These are phyloP conservation scores for Tachysurus fulvidraco DNA, from an alignment of 2,113 vertebrate genomes.

Conservation along the genomic window DNA sequence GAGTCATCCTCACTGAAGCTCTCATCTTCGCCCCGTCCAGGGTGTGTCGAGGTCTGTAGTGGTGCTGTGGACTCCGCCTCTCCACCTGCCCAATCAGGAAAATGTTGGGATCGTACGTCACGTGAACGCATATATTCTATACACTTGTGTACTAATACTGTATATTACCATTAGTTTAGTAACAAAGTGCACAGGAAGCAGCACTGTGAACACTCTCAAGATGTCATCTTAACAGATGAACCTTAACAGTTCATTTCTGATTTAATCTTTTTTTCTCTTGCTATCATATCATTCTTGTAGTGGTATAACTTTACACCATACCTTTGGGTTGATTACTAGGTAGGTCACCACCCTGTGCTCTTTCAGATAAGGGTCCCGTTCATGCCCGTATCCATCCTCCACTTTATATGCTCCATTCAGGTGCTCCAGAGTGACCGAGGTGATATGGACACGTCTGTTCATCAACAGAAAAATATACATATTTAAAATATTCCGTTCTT, in stretches of 20 bases:
- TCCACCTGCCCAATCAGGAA: slow-evolving; percentile 75
- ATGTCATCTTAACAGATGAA: background rate
- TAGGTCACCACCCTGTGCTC: slow-evolving; percentile 91
- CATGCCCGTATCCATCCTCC: slow-evolving; percentile 90
- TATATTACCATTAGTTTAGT: background rate
- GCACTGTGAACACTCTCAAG: background rate
- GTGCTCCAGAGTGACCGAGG: slow-evolving; percentile 91
- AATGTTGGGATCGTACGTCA: background rate
- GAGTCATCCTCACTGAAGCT: slow-evolving; percentile 96
- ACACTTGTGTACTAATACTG: background rate
- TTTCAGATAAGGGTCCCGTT: slow-evolving; percentile 92
- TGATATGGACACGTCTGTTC: slow-evolving; percentile 94
- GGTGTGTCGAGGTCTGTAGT: slow-evolving; percentile 83
- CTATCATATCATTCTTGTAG: background rate
- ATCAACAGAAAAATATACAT: slow-evolving; percentile 1
- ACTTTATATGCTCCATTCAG: slow-evolving; percentile 93
- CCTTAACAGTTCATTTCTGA: background rate
- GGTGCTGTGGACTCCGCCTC: slow-evolving; percentile 86
- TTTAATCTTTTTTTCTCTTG: background rate
- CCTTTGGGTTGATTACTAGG: slow-evolving; percentile 96
- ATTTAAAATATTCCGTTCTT: background rate
- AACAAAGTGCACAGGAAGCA: background rate
- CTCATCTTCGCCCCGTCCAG: slow-evolving; percentile 91
- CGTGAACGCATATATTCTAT: background rate
- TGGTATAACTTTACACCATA: slow-evolving; percentile 24